Evolutionary conservation across 2,888 invertebrate genomes (phyloP), one percentile per base, ranked within the genome.

Genomic region (Paralinhomoeus sp.): DNA sequence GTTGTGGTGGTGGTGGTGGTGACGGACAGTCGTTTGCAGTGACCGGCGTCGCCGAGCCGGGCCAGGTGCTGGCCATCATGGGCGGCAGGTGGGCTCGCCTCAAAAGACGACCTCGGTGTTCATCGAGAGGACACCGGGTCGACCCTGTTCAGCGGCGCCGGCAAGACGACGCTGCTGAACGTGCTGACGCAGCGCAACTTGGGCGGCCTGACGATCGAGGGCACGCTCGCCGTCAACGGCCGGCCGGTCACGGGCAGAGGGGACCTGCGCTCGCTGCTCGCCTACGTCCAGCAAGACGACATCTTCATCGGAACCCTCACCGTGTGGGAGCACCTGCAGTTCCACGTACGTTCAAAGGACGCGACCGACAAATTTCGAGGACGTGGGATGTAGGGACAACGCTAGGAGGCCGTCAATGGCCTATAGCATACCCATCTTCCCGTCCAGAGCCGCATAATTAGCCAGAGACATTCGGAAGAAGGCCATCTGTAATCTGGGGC

Each of bases 211-310:
- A 40, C 9, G 5, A 36, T 44, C 3, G n/a, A 33, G 18, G 45
- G 45, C 3, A 17, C 18, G 3, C 36, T 45, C 12, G 34, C 24
- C 12, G 34, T 45, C 34, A 45, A 45, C 37, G 45, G 45, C 15
- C 33, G 40, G 33, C 23, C 21, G 13, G 42, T 42, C 1, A 22
- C n/a, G 18, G n/a, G n/a, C n/a, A 24, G 18, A 21, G 18, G 24
- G 2, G n/a, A 24, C 20, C 36, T 40, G 41, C 35, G 39, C 23
- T n/a, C 3, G 37, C 71, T 80, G 48, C 80, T 79, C 54, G 85
- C 83, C 0, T 87, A 77, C 64, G 80, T 87, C 70, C 80, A 84
- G 53, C 87, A 87, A 62, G 80, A 85, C 50, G 85, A 87, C 57
- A 68, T 85, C 40, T 85, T 87, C 56, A 75, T 81, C 7, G 78